These are phyloP conservation scores for Ectemnius lituratus DNA, from an alignment of 2,888 invertebrate genomes.

Conservation along the genomic window DNA sequence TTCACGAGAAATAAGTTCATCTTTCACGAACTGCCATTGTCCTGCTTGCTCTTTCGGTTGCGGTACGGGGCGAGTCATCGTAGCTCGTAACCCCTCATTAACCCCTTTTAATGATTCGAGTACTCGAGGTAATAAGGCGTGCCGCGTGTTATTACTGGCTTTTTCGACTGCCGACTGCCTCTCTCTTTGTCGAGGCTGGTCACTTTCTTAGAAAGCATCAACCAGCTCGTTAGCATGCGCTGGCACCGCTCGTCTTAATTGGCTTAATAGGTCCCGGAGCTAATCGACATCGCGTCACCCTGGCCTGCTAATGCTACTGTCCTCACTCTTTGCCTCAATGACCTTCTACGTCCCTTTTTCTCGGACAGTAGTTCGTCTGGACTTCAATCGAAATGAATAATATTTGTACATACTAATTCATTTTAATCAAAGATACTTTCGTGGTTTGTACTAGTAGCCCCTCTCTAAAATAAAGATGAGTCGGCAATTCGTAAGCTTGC, in stretches of 20 bases:
- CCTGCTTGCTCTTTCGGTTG: constrained; percentile 25
- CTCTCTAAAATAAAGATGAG: too few relatives aligned
- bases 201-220: constrained; percentile 62
- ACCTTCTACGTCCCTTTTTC: background rate
- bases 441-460: too few relatives aligned
- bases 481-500: too few relatives aligned
- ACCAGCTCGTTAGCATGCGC: constrained; percentile 56
- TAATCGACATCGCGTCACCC: constrained; percentile 49
- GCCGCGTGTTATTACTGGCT: constrained; percentile 36
- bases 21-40: constrained; percentile 36
- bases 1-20: constrained; percentile 46
- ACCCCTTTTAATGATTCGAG: constrained; percentile 61
- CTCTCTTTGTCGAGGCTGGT: constrained; percentile 31
- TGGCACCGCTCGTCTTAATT: constrained; percentile 51
- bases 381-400: too few relatives aligned
- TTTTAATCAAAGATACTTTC: too few relatives aligned
- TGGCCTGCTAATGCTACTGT: constrained; percentile 11
- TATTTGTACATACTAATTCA: too few relatives aligned
- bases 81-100: constrained; percentile 64
- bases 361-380: too few relatives aligned
- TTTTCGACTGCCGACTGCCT: constrained; percentile 30
- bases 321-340: background rate
- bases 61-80: constrained; percentile 43
- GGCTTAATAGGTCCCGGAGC: constrained; percentile 57
- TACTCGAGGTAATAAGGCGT: constrained; percentile 40